phyloP scores from a whole-genome alignment of 2,888 invertebrate species.

The Doris montereyensis region DNA sequence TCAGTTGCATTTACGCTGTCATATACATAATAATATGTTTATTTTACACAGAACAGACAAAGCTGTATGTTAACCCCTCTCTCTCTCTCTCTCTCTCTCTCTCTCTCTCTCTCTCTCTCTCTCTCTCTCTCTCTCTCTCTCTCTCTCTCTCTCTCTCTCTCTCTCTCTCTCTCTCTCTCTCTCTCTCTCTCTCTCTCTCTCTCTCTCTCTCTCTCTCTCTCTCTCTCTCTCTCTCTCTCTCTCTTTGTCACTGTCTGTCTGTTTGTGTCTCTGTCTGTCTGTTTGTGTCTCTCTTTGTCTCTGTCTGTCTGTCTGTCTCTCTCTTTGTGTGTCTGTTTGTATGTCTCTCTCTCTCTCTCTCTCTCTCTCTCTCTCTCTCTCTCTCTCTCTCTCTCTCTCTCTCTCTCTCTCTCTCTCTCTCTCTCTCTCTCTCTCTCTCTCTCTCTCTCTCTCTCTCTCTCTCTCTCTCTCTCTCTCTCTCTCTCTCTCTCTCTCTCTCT shows the following conservation, averaged over 20 bases:
- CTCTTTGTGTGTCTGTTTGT: not conserved
- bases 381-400: slow-evolving; percentile 6
- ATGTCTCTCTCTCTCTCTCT: slow-evolving; percentile 23
- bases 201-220: slow-evolving; percentile 17
- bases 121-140: slow-evolving; percentile 29
- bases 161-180: slow-evolving; percentile 12
- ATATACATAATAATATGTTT: too few relatives aligned
- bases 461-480: not conserved
- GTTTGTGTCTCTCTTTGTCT: not conserved
- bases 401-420: slow-evolving; percentile 2
- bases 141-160: slow-evolving; percentile 25
- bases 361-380: slow-evolving; percentile 14
- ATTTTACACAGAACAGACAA: too few relatives aligned
- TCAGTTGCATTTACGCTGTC: too few relatives aligned
- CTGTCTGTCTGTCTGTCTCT: not conserved
- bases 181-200: slow-evolving; percentile 1
- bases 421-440: not conserved
- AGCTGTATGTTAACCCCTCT: not conserved
- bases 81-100: slow-evolving; percentile 27
- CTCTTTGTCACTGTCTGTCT: not conserved
- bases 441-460: not conserved
- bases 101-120: slow-evolving; percentile 20
- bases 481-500: not conserved
- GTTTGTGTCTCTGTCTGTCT: not conserved
- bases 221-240: slow-evolving; percentile 19